Base-by-base conservation (phyloP, 1,140 invertebrate species). In the Wasmannia auropunctata region DNA sequence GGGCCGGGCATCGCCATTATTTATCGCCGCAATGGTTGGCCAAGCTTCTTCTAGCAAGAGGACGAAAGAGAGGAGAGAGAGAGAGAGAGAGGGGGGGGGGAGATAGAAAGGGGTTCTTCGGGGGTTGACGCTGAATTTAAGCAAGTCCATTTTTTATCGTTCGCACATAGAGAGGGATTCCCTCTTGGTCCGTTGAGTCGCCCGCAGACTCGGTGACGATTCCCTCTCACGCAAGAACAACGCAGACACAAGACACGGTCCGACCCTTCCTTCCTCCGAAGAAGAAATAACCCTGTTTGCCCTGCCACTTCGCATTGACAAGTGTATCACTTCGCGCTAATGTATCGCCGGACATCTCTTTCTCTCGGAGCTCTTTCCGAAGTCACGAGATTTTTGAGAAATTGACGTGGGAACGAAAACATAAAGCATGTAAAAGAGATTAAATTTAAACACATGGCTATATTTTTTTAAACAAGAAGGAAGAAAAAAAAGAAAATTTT, bases 121-220 rank as follows among this genome's bases (percentile, higher is more conserved):
- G 37, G 85, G 85, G 89, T 86, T 88, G 89, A 90, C 90, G 89
- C 86, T 91, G 90, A 93, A 93, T 94, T 92, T 93, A 92, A 90
- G 80, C 87, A 90, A 87, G 70, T 87, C 84, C 90, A 91, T 93
- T 93, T 93, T 89, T 89, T 89, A 89, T 83, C 77, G 70, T 31
- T 28, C 54, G 28, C 83, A 63, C 77, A 58, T 70, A 83, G 56
- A 83, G 88, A 69, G 69, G 63, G 70, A 89, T 89, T 89, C 56
- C n/a, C 37, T 88, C 87, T 88, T 84, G 88, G 76, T 87, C 87
- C 51, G 75, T 74, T 83, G 56, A 83, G 84, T 72, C n/a, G n/a
- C n/a, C 49, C 70, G 40, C 87, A 89, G 87, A 89, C 84, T 86
- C 70, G 87, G 70, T 86, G 88, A 89, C 87, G 87, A 80, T 56